Evolutionary conservation across 2,797 vertebrate genomes (phyloP).

Genomic region (Neosalanx taihuensis): DNA sequence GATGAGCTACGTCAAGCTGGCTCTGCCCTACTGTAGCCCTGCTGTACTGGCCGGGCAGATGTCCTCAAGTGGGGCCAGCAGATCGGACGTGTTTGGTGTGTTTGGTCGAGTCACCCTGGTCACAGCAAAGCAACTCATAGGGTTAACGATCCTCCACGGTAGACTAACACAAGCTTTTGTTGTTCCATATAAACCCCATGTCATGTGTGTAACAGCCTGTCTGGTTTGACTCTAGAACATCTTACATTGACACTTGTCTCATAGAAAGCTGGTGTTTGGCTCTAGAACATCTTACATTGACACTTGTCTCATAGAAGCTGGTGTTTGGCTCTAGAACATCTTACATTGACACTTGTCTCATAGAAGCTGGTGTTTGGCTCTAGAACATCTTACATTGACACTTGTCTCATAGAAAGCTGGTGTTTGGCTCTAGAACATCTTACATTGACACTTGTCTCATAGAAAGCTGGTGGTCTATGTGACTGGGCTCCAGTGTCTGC

Average conservation of each 20-base stretch:
- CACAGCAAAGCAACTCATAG: not conserved
- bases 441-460: too few species aligned
- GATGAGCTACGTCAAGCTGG: slow-evolving; percentile 63
- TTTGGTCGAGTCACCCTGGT: slow-evolving; percentile 1
- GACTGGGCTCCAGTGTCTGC: too few species aligned
- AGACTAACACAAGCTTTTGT: slow-evolving; percentile 15
- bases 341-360: too few species aligned
- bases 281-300: not conserved
- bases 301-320: not conserved
- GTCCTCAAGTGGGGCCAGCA: slow-evolving; percentile 29
- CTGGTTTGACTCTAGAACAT: not conserved
- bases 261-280: not conserved
- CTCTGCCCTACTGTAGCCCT: slow-evolving; percentile 42
- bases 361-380: not conserved
- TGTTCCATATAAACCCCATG: slow-evolving; percentile 32
- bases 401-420: too few species aligned
- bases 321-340: slow-evolving; percentile 3
- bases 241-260: too few species aligned
- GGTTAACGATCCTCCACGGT: not conserved
- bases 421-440: not conserved
- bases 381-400: too few species aligned
- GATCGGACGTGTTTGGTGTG: slow-evolving; percentile 42
- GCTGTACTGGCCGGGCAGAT: slow-evolving; percentile 27
- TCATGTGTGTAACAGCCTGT: slow-evolving; percentile 32
- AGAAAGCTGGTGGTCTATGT: slow-evolving; percentile 37